These are phyloP conservation scores for Pristionchus maxplancki DNA, from an alignment of 2,888 invertebrate genomes.

Conservation along the genomic window DNA sequence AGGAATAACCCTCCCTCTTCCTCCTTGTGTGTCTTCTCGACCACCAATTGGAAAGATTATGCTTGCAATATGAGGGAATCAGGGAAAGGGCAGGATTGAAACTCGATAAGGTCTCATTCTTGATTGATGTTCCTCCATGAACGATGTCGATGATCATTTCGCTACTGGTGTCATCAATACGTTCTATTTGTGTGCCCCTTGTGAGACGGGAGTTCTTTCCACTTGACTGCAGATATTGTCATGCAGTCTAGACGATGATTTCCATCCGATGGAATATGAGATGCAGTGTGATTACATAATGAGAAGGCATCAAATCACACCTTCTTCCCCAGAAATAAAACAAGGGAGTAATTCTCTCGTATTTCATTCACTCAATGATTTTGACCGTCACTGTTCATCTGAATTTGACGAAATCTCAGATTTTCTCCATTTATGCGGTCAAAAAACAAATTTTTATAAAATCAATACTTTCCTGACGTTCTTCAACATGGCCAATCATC, in stretches of 20 bases:
- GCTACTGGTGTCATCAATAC: neutral
- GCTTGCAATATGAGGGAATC: neutral
- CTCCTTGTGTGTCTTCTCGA: neutral
- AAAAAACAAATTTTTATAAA: too few species aligned
- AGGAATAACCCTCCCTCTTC: neutral
- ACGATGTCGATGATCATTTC: neutral
- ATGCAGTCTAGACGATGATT: neutral
- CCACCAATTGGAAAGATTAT: neutral
- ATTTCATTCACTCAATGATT: too few species aligned
- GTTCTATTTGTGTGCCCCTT: neutral
- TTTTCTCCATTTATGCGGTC: too few species aligned
- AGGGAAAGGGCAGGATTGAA: neutral
- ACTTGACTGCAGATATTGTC: neutral
- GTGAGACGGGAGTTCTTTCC: neutral
- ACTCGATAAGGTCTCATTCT: neutral
- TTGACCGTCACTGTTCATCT: too few species aligned
- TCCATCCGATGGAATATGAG: neutral
- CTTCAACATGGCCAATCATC: neutral
- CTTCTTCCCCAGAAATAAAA: neutral
- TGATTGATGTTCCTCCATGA: neutral
- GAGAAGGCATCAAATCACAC: neutral
- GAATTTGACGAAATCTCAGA: too few species aligned
- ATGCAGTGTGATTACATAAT: neutral
- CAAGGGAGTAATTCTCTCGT: neutral
- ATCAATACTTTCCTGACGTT: neutral